phyloP scores from a whole-genome alignment of 2,113 vertebrate species.

The Carassius auratus region DNA sequence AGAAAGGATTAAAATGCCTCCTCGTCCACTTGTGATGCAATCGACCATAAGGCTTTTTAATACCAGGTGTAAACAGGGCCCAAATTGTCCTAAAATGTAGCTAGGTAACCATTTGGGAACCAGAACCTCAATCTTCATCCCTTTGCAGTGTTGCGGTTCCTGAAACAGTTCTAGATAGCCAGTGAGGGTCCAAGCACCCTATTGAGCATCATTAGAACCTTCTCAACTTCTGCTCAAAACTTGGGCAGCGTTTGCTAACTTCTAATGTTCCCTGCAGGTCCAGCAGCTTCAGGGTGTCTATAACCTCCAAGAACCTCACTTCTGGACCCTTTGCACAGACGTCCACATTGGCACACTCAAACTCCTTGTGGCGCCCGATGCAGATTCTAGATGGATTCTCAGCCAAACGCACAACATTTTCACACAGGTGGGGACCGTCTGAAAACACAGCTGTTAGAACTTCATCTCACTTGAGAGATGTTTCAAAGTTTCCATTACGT shows the following conservation, averaged over 20 bases:
- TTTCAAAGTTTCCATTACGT: neutral
- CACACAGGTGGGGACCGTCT: slow-evolving; percentile 85
- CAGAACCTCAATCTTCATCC: neutral
- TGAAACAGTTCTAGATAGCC: neutral
- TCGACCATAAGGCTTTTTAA: no score
- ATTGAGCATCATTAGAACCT: neutral
- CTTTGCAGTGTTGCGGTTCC: neutral
- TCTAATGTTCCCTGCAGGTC: slow-evolving; percentile 75
- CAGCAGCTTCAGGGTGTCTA: slow-evolving; percentile 97
- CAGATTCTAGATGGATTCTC: slow-evolving; percentile 93
- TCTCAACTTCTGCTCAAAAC: neutral
- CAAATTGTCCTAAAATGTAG: neutral
- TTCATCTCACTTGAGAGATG: neutral
- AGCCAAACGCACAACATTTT: slow-evolving; percentile 98
- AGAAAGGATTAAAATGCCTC: no score
- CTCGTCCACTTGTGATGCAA: no score
- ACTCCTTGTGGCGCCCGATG: slow-evolving; percentile 91
- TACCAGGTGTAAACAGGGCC: no score
- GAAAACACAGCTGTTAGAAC: neutral
- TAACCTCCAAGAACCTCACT: slow-evolving; percentile 94
- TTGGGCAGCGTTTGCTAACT: neutral
- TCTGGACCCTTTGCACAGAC: slow-evolving; percentile 97
- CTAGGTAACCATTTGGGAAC: neutral
- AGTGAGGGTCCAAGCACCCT: neutral
- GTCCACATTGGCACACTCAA: slow-evolving; percentile 95